Percentiles rank a stretch among this genome's conserved stretches.
These are phyloP conservation scores for Leptopilina boulardi DNA, from an alignment of 1,140 invertebrate genomes.

Conservation along the genomic window DNA sequence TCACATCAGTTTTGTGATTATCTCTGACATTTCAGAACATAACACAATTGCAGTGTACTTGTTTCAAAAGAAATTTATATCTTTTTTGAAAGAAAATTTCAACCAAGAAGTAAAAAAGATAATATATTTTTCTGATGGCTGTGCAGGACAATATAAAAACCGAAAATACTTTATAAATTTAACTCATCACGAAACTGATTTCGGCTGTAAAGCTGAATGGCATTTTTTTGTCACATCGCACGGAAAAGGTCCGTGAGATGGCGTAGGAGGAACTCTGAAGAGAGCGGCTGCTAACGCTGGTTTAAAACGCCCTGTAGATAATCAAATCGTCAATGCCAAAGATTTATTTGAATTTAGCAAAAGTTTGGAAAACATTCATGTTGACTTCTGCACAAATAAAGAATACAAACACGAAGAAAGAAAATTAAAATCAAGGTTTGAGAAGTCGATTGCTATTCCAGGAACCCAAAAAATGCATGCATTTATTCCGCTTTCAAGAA, in stretches of 20 bases:
- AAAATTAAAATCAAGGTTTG: not conserved
- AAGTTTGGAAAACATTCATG: too few relatives aligned
- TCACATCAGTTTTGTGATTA: not conserved
- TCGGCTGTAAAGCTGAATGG: too few relatives aligned
- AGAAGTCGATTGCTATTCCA: not conserved
- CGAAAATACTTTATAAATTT: not conserved
- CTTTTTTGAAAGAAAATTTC: not conserved
- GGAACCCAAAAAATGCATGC: not conserved
- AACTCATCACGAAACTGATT: too few relatives aligned
- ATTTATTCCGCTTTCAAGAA: conserved; percentile 14
- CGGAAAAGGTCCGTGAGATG: too few relatives aligned
- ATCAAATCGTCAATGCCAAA: too few relatives aligned
- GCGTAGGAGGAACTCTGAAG: too few relatives aligned
- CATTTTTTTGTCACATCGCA: too few relatives aligned
- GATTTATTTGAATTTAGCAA: too few relatives aligned
- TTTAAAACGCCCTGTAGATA: too few relatives aligned
- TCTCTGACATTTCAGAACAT: not conserved
- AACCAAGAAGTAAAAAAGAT: not conserved
- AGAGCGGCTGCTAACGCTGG: too few relatives aligned
- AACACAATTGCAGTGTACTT: conserved; percentile 1
- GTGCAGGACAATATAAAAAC: not conserved
- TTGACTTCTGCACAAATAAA: too few relatives aligned
- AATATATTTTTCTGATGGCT: not conserved
- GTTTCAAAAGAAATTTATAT: not conserved
- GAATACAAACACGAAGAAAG: not conserved